Percentiles rank a stretch among this genome's conserved stretches.
Conservation (phyloP, 2,797 vertebrate species). For the Helicolenus hilgendorfi region DNA sequence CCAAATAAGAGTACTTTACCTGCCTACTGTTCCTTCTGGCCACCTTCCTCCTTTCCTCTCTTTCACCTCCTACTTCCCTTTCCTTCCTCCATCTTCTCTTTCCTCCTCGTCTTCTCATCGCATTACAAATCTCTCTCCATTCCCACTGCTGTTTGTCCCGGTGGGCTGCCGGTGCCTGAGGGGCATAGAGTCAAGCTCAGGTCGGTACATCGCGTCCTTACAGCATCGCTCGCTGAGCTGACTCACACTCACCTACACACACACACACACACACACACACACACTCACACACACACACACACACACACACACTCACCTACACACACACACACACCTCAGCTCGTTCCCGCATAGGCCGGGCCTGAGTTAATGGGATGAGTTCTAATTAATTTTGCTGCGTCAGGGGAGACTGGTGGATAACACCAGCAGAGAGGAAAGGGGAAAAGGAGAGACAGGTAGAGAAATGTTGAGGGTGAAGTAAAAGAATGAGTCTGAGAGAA, state of each 20-base stretch:
- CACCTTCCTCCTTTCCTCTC: background rate
- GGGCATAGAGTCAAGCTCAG: constrained; percentile 30
- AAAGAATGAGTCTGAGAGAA: constrained; percentile 11
- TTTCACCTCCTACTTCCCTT: background rate
- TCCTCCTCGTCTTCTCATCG: constrained; percentile 41
- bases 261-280: constrained; percentile 5
- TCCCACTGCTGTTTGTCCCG: constrained; percentile 37
- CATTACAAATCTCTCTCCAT: constrained; percentile 31
- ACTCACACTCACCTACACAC: constrained; percentile 8
- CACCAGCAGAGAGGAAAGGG: background rate
- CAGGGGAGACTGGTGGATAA: constrained; percentile 46
- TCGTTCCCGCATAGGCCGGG: constrained; percentile 21
- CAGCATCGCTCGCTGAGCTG: constrained; percentile 25
- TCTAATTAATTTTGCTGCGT: constrained; percentile 71
- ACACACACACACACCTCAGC: constrained; percentile 20
- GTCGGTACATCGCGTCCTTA: constrained; percentile 56
- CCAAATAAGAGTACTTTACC: background rate
- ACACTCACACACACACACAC: background rate
- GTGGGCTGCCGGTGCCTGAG: constrained; percentile 14
- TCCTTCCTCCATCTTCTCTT: background rate
- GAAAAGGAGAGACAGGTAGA: background rate
- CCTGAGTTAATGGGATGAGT: constrained; percentile 66
- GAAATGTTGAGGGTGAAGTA: background rate
- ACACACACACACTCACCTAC: constrained; percentile 21
- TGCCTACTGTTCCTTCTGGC: background rate